Percentiles rank a stretch among this genome's conserved stretches.
These are phyloP conservation scores for Hylomyscus alleni DNA, from an alignment of 2,797 vertebrate genomes.

Conservation along the genomic window DNA sequence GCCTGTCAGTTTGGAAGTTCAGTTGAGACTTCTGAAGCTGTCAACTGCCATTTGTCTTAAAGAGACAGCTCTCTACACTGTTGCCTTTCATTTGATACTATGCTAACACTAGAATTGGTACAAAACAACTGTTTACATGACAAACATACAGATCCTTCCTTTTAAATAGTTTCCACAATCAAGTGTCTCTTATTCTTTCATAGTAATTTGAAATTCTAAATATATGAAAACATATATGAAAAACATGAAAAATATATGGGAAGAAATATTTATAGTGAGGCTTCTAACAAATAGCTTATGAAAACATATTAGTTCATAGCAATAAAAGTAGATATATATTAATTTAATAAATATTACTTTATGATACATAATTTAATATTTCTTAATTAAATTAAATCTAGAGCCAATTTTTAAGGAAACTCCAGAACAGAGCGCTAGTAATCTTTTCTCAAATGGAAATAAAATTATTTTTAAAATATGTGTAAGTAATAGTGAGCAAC, in stretches of 20 bases:
- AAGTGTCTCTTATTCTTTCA: background rate
- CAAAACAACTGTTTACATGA: background rate
- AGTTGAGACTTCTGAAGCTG: too few species aligned
- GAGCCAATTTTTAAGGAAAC: background rate
- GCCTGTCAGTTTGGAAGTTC: too few species aligned
- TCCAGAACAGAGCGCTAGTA: background rate
- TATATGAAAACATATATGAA: background rate
- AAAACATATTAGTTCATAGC: background rate
- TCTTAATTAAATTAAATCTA: background rate
- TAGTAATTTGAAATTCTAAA: background rate
- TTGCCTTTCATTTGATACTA: background rate
- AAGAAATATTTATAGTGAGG: background rate
- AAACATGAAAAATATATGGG: background rate
- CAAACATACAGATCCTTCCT: background rate
- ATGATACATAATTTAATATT: slow-evolving; percentile 9
- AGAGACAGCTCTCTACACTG: too few species aligned
- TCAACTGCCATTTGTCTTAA: too few species aligned
- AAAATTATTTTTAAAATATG: background rate
- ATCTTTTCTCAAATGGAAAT: slow-evolving; percentile 12
- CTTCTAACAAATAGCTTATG: background rate
- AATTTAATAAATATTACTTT: background rate
- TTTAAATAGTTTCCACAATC: background rate
- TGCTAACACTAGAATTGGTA: background rate
- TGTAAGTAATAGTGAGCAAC: background rate
- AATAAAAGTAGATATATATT: background rate